Evolutionary conservation across 2,797 vertebrate species (phyloP), one percentile per base, ranked within the genome.

Genomic region (Malurus splendens): DNA sequence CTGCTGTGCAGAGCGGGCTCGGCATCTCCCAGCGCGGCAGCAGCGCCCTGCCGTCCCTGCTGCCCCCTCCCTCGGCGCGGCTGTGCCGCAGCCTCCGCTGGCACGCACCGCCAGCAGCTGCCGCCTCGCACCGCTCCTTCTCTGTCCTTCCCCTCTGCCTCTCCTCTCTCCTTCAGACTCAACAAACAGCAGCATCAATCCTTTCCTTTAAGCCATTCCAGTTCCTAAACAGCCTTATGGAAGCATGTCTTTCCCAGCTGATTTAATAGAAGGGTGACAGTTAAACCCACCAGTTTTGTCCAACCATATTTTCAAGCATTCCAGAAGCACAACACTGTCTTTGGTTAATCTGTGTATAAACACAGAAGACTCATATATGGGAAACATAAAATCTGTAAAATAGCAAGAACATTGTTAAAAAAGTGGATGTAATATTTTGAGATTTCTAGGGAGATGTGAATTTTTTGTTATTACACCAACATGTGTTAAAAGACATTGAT

Each of bases 101-200:
- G n/a, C 22, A 44, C 44, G 12, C 44, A 23, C 22, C 22, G 24
- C 70, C 14, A 65, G 44, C 42, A 84, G 48, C 72, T 32, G 62
- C 7, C 48, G 42, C 55, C 33, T 74, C 48, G 7, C 61, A 0
- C 66, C 32, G 3, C 30, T 65, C 70, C 33, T 45, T 39, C 48
- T 30, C 67, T 28, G 20, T 33, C 57, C 36, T 54, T 47, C 18
- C 11, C 54, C 36, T 4, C 38, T 6, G 7, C 45, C 33, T 87
- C 18, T 84, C 33, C 33, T 36, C 50, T 27, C 60, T 41, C 44
- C 36, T 38, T 61, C 16, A 1, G 28, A 47, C 52, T 25, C 41
- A 51, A 1, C 51, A 30, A 45, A 11, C 2, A 4, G 0, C 36
- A 17, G 27, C 36, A 4, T 4, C 30, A 55, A 19, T 67, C 39